Base-by-base conservation (phyloP, 92 coral and sea anemone species). In the Phenganax subtilis region DNA sequence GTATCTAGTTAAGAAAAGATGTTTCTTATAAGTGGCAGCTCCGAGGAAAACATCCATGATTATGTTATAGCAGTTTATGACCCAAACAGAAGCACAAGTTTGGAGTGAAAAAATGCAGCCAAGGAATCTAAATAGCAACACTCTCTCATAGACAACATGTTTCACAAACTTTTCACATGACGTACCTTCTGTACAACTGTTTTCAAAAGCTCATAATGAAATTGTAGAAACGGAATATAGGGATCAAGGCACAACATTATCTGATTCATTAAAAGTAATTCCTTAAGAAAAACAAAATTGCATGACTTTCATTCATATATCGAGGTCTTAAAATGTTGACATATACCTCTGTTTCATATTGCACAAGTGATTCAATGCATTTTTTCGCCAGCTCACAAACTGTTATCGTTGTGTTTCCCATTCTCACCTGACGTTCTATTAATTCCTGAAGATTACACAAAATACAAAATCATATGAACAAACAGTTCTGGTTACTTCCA, bases 181-280 rank as follows among this genome's bases (percentile, higher is more conserved):
- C 51, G 20, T 78, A 89, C 97, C 93, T 91, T 92, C 54, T 87
- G 91, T 9, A 96, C 88, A 31, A 90, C 96, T 37, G 84, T 87
- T 61, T 89, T 75, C 54, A 96, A 63, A 15, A 96, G 88, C 56
- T 96, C 91, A 59, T 76, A 87, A 62, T 54, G 80, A 79, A 86
- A 84, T 27, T 77, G 84, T 55, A 96, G 77, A 80, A 96, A 92
- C 37, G 92, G 93, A 70, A 76, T 81, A 66, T 92, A 44, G 17
- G 97, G 86, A 54, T 96, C 90, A 54, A 89, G 71, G 16, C 88
- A 88, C 73, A 89, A 91, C 54, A 89, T 86, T 28, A 89, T 88
- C 71, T 79, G 82, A 55, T 86, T 87, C 51, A 88, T 73, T n/a
- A 96, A 78, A 16, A 73, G 81, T 15, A 92, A 87, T 15, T 87